phyloP scores from a whole-genome alignment of 2,888 invertebrate species.

The Acrobasis consociella region DNA sequence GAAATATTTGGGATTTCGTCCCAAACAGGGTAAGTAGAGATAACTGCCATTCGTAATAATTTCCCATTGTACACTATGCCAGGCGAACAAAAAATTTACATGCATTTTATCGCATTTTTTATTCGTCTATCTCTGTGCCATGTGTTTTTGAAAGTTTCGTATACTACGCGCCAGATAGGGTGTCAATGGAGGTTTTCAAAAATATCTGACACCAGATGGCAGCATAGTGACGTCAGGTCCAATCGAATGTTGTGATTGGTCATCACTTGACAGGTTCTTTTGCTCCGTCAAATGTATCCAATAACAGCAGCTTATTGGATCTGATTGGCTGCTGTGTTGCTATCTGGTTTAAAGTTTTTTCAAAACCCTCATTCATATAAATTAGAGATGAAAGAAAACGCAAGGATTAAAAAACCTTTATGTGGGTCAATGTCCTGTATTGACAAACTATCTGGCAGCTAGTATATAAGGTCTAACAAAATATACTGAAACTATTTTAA shows the following conservation, averaged over 20 bases:
- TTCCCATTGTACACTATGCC: constrained; percentile 19
- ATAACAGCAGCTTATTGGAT: too few relatives aligned
- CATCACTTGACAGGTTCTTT: too few relatives aligned
- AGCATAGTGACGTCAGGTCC: too few relatives aligned
- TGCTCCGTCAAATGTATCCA: too few relatives aligned
- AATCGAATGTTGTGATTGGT: too few relatives aligned
- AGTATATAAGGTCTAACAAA: too few relatives aligned
- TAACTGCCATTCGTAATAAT: constrained; percentile 53
- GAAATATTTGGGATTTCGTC: constrained; percentile 65
- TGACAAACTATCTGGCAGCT: not conserved
- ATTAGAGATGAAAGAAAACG: too few relatives aligned
- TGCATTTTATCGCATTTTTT: not conserved
- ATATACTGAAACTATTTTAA: too few relatives aligned
- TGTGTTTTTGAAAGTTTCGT: constrained; percentile 21
- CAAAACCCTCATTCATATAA: too few relatives aligned
- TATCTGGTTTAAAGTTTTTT: too few relatives aligned
- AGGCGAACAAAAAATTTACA: not conserved
- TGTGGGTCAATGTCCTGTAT: not conserved
- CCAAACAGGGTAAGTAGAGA: constrained; percentile 76
- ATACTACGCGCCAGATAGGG: not conserved
- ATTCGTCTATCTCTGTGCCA: constrained; percentile 34
- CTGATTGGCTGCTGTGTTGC: too few relatives aligned
- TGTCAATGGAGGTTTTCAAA: not conserved
- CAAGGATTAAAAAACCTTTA: not conserved
- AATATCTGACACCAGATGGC: too few relatives aligned